Base-by-base conservation (phyloP, 2,113 vertebrate genomes). In the Paramormyrops kingsleyae region DNA sequence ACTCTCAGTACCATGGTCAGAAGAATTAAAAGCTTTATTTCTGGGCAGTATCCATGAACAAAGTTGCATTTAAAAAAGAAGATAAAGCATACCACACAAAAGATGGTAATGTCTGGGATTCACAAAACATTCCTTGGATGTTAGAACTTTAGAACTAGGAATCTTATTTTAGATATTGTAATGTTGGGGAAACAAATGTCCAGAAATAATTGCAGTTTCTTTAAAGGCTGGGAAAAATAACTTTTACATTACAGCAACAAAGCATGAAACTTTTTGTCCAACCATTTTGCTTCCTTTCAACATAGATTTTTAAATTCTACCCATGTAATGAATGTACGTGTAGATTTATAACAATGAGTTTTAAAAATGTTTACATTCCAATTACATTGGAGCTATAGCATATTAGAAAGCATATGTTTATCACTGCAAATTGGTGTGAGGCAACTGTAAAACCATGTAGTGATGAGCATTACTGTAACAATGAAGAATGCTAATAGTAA, bases 291-390 rank as follows among this genome's bases (percentile, higher is more conserved):
- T 27, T n/a, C n/a, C n/a, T 31, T 87, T 35, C 21, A 39, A 5
- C 4, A 42, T 80, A 19, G 35, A 35, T 42, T 80, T 17, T 80
- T 39, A 80, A 80, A 27, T 87, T 49, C 7, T 52, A 27, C 6
- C 10, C 24, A 27, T n/a, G 49, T n/a, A 49, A 87, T 19, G 27
- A 87, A 35, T 52, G 49, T 19, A 87, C 35, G 5, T 85, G 83
- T 85, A 49, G 74, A 80, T 42, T 35, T 77, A 84, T 87, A 56
- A 13, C 15, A 5, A 8, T 87, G 27, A 52, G 5, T 27, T 53
- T 27, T 87, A 87, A 86, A 9, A n/a, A 53, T 87, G 50, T 87
- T 87, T 87, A 87, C 85, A 87, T 53, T 87, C n/a, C 49, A 87
- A 13, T 47, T 87, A 56, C 85, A 87, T 31, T 87, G 85, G 85